These are phyloP conservation scores for Lordiphosa andalusiaca DNA, from an alignment of 2,888 invertebrate species.

Conservation along the genomic window DNA sequence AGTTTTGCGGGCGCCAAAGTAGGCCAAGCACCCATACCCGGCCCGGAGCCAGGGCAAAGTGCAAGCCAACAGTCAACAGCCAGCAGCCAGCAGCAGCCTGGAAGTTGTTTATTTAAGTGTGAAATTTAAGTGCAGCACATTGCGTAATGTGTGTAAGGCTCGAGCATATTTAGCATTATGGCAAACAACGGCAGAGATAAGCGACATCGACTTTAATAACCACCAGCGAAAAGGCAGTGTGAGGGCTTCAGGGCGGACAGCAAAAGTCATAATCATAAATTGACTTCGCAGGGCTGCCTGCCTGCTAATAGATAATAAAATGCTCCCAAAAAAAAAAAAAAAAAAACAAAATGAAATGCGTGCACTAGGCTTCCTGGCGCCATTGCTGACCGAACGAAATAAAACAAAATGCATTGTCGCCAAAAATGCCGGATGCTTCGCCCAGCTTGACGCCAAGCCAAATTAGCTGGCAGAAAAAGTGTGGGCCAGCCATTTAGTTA, in stretches of 20 bases:
- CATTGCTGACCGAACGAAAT: constrained; percentile 58
- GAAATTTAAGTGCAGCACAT: constrained; percentile 64
- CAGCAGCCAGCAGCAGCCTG: constrained; percentile 38
- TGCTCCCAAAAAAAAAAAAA: constrained; percentile 23
- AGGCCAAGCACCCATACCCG: constrained; percentile 60
- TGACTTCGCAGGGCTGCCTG: constrained; percentile 22
- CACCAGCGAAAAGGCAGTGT: constrained; percentile 1
- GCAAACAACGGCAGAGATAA: constrained; percentile 47
- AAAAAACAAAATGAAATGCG: constrained; percentile 55
- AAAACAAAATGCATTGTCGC: constrained; percentile 60
- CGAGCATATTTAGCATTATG: constrained; percentile 59
- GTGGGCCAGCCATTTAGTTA: constrained; percentile 73
- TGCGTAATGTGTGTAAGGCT: constrained; percentile 51
- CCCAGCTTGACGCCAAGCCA: constrained; percentile 75
- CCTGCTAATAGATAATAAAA: constrained; percentile 38
- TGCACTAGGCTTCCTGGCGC: constrained; percentile 72
- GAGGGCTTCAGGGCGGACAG: background rate
- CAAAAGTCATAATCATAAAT: constrained; percentile 53
- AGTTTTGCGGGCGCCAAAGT: constrained; percentile 64
- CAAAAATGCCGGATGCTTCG: constrained; percentile 42
- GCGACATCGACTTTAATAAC: constrained; percentile 52
- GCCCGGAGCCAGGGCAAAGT: constrained; percentile 25
- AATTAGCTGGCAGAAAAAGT: constrained; percentile 61
- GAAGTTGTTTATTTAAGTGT: constrained; percentile 72
- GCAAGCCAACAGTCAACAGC: constrained; percentile 37